Evolutionary conservation across 2,888 invertebrate species (phyloP).

Genomic region (Zaprionus bogoriensis): DNA sequence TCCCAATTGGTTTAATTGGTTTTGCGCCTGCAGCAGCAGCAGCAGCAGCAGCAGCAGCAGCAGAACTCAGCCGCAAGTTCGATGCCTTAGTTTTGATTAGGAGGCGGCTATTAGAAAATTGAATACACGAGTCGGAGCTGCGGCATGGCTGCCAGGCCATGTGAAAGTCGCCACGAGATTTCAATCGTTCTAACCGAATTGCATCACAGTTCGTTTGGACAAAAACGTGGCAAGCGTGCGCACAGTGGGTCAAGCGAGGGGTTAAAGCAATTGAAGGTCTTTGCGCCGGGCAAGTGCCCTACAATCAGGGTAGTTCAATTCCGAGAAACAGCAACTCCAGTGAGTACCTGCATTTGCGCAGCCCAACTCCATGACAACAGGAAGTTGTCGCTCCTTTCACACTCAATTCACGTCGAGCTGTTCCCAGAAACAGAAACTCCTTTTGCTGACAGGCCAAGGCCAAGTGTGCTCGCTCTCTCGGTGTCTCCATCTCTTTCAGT

Average conservation of each 20-base stretch:
- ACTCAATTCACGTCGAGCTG: conserved; percentile 23
- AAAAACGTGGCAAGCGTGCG: conserved; percentile 35
- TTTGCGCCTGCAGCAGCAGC: conserved; percentile 57
- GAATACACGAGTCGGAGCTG: conserved; percentile 50
- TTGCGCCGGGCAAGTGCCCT: conserved; percentile 16
- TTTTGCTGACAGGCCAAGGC: conserved; percentile 39
- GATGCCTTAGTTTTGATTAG: conserved; percentile 75
- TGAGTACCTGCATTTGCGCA: neutral
- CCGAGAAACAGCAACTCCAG: neutral
- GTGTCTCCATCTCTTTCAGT: conserved; percentile 7
- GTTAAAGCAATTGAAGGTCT: conserved; percentile 4
- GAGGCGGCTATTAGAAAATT: conserved; percentile 73
- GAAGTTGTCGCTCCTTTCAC: conserved; percentile 41
- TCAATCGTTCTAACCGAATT: conserved; percentile 35
- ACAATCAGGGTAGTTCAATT: neutral
- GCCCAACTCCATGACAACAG: conserved; percentile 19
- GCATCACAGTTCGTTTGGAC: conserved; percentile 16
- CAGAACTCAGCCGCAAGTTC: conserved; percentile 35
- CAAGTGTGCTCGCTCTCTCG: conserved; percentile 22
- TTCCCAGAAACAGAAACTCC: conserved; percentile 37
- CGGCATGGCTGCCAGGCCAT: neutral
- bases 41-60: neutral
- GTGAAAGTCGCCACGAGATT: conserved; percentile 52
- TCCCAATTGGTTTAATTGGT: conserved; percentile 65
- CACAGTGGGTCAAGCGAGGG: conserved; percentile 47